Conservation (phyloP, 2,113 vertebrate species). For the Edolisoma coerulescens region DNA sequence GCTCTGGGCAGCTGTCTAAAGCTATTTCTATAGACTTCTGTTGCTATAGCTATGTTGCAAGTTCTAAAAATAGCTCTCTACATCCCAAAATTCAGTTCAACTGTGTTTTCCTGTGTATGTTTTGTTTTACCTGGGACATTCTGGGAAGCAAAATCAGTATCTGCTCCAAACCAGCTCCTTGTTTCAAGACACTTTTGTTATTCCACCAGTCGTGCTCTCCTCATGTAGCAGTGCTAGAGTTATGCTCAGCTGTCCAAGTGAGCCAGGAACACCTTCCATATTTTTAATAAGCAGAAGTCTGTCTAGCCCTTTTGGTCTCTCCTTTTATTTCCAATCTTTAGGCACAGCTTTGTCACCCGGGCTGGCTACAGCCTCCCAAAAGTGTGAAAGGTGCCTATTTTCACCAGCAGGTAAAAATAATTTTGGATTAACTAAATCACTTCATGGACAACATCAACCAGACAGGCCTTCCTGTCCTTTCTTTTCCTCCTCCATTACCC, state of each 20-base stretch:
- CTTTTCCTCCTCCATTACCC: neutral
- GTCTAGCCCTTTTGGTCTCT: neutral
- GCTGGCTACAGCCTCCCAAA: neutral
- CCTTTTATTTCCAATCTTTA: neutral
- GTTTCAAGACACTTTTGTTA: neutral
- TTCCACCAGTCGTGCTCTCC: neutral
- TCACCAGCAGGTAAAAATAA: neutral
- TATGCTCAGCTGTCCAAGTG: neutral
- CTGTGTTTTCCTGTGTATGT: neutral
- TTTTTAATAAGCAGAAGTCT: neutral
- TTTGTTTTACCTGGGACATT: neutral
- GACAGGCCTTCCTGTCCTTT: neutral
- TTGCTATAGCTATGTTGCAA: neutral
- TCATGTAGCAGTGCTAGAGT: accelerated
- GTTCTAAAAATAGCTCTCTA: neutral
- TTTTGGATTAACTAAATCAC: neutral
- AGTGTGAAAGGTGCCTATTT: neutral
- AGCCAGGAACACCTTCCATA: neutral
- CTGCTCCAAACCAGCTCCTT: neutral
- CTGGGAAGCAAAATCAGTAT: neutral
- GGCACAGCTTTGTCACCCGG: neutral
- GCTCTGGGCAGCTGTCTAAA: neutral
- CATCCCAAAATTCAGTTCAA: neutral
- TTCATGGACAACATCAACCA: neutral
- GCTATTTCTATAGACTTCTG: neutral